Evolutionary conservation across 2,113 vertebrate genomes (phyloP).

Genomic region (Aspidoscelis tigris): DNA sequence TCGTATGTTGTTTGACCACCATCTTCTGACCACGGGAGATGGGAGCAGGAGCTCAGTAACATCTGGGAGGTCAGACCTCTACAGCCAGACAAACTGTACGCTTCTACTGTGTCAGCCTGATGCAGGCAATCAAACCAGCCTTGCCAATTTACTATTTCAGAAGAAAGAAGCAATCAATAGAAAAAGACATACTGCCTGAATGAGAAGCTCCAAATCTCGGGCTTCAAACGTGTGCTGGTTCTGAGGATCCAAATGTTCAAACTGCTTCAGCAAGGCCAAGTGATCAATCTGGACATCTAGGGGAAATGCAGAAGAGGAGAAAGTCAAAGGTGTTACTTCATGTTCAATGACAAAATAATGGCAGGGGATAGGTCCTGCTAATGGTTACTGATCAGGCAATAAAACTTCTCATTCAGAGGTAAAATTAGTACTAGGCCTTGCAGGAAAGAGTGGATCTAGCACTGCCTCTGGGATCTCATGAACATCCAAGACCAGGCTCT

Average conservation of each 20-base stretch:
- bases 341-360: not conserved
- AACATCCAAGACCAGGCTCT: too few relatives aligned
- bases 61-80: too few relatives aligned
- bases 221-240: slow-evolving; percentile 93
- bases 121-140: not conserved
- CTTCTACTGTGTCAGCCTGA: not conserved
- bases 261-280: slow-evolving; percentile 87
- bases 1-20: too few relatives aligned
- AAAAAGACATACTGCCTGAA: slow-evolving; percentile 79
- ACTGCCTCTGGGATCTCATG: too few relatives aligned
- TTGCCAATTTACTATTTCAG: not conserved
- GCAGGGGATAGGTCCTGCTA: not conserved
- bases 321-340: too few relatives aligned
- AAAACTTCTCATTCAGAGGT: not conserved
- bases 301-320: not conserved
- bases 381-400: not conserved
- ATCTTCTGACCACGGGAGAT: too few relatives aligned
- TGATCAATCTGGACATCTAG: slow-evolving; percentile 89
- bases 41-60: not conserved
- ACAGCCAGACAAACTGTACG: not conserved
- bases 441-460: too few relatives aligned
- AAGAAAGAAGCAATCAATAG: not conserved
- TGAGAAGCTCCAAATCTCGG: slow-evolving; percentile 91
- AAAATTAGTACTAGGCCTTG: too few relatives aligned
- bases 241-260: slow-evolving; percentile 92